phyloP scores from a whole-genome alignment of 2,888 invertebrate species.

The Exocentrus adspersus region DNA sequence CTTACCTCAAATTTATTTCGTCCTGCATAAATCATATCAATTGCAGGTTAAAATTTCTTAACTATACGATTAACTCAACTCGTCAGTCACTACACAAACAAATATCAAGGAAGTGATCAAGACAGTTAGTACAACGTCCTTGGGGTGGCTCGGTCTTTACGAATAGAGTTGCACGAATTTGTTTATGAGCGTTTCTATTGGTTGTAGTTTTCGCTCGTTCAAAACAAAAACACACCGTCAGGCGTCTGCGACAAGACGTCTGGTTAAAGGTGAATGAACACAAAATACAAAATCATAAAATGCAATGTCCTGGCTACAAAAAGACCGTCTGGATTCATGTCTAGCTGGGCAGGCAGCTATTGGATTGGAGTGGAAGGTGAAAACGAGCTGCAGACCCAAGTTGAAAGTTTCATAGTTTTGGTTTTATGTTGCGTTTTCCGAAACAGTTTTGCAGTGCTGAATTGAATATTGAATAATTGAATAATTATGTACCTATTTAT shows the following conservation, averaged over 20 bases:
- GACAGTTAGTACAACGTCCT: constrained; percentile 55
- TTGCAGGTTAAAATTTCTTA: constrained; percentile 42
- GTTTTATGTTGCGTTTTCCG: no score
- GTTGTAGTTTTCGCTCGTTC: constrained; percentile 48
- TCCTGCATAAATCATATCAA: constrained; percentile 72
- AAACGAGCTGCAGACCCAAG: no score
- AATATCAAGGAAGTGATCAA: constrained; percentile 39
- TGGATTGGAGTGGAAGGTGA: no score
- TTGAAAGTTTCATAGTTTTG: no score
- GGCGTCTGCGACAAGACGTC: constrained; percentile 44
- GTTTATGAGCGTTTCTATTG: constrained; percentile 56
- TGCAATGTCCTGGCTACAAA: constrained; percentile 39
- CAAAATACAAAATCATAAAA: no score
- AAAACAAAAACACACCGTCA: constrained; percentile 60
- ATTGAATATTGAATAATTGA: no score
- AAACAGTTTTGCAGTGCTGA: no score
- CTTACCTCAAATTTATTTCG: constrained; percentile 74
- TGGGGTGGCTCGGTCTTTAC: constrained; percentile 47
- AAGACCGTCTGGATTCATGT: constrained; percentile 25
- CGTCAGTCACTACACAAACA: constrained; percentile 42
- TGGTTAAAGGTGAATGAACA: constrained; percentile 56
- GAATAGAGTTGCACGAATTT: constrained; percentile 53
- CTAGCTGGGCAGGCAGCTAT: no score
- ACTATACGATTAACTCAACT: constrained; percentile 22
- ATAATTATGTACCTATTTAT: no score